Evolutionary conservation across 2,888 invertebrate species (phyloP).

Genomic region (Spisula solida): DNA sequence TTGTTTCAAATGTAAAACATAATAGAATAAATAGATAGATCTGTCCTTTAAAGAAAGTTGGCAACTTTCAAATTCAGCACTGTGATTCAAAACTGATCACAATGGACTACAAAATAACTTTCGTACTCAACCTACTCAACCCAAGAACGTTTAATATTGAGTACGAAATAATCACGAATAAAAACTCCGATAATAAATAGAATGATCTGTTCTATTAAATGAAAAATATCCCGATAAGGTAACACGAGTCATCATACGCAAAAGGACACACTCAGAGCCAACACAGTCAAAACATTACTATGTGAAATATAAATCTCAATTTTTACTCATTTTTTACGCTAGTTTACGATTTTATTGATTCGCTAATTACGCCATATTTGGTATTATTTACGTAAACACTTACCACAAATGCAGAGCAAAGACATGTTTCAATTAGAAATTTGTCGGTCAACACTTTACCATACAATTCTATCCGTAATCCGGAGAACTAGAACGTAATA

Average conservation of each 20-base stretch:
- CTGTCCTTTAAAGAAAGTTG: no score
- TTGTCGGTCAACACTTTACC: neutral
- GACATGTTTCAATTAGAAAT: constrained; percentile 74
- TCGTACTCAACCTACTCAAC: neutral
- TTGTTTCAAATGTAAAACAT: no score
- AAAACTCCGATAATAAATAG: neutral
- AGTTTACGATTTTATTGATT: constrained; percentile 36
- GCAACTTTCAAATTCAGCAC: no score
- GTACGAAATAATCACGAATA: constrained; percentile 6
- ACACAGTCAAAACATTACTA: no score
- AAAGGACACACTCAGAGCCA: neutral
- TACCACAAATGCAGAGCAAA: constrained; percentile 81
- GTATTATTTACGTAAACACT: constrained; percentile 54
- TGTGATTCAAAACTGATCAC: no score
- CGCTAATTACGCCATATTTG: constrained; percentile 9
- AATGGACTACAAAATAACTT: neutral
- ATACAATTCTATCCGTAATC: constrained; percentile 43
- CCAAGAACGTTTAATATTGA: neutral
- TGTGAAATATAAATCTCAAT: neutral
- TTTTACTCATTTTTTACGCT: neutral
- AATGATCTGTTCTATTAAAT: neutral
- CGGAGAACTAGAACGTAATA: constrained; percentile 18
- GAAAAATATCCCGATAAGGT: neutral
- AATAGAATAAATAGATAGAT: no score
- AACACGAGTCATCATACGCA: neutral